Evolutionary conservation across 2,888 invertebrate genomes (phyloP).

Genomic region (Hyalella azteca): DNA sequence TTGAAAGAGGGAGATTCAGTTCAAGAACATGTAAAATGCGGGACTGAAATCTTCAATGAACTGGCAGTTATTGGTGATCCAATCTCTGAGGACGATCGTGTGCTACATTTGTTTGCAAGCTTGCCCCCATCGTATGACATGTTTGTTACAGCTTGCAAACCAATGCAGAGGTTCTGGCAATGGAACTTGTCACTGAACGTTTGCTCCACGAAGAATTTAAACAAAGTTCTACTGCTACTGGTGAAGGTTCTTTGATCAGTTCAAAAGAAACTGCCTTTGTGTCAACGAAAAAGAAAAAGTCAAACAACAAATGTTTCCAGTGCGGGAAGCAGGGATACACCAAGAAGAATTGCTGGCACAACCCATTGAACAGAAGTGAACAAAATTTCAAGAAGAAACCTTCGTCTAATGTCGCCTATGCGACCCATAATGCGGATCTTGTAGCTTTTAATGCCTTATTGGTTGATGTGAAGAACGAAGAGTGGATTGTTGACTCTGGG

Average conservation of each 20-base stretch:
- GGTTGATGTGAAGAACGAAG: not conserved
- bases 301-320: not conserved
- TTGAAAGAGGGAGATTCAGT: not conserved
- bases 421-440: not conserved
- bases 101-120: not conserved
- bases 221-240: too few species aligned
- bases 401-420: not conserved
- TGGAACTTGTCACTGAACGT: not conserved
- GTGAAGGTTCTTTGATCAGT: not conserved
- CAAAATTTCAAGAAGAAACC: too few species aligned
- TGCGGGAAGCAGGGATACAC: not conserved
- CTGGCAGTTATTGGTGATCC: slow-evolving; percentile 15
- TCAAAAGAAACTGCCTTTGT: not conserved
- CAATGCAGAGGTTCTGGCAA: not conserved
- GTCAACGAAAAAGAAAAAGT: not conserved
- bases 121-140: not conserved
- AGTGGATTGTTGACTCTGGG: not conserved
- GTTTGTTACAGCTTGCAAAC: not conserved
- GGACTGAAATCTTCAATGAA: not conserved
- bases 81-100: not conserved
- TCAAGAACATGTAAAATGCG: not conserved
- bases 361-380: too few species aligned
- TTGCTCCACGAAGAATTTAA: not conserved
- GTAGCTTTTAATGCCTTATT: not conserved
- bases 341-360: not conserved